Evolutionary conservation across 2,797 vertebrate genomes (phyloP).

Genomic region (Sorex maritimensis): DNA sequence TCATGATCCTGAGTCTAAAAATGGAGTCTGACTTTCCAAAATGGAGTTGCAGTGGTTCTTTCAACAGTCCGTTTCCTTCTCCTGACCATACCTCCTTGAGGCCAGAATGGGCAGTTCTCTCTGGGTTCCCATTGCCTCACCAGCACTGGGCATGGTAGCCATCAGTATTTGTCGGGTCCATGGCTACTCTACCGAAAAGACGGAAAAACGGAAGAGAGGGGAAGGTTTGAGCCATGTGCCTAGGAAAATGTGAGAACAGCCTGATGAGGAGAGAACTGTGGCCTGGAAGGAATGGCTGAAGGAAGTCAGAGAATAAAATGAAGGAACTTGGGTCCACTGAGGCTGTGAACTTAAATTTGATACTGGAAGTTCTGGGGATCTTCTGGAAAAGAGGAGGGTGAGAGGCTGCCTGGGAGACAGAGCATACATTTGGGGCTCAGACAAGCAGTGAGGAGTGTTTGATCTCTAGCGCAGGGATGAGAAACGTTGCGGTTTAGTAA

Average conservation of each 20-base stretch:
- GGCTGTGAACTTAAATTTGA: background rate
- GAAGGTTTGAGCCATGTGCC: background rate
- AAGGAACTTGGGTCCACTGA: background rate
- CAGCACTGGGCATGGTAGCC: background rate
- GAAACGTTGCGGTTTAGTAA: constrained; percentile 7
- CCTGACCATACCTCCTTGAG: background rate
- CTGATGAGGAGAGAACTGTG: no score
- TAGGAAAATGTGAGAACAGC: background rate
- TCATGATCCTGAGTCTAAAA: no score
- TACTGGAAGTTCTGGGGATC: background rate
- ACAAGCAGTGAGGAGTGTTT: background rate
- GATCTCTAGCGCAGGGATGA: background rate
- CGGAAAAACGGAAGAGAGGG: background rate
- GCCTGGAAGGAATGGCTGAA: background rate
- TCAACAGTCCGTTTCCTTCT: background rate
- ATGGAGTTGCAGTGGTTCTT: no score
- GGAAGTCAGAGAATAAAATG: background rate
- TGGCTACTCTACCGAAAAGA: background rate
- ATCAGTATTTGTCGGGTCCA: background rate
- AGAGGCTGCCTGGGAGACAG: background rate
- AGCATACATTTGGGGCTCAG: background rate
- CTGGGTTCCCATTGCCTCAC: background rate
- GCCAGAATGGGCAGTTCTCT: background rate
- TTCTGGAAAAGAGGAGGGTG: background rate
- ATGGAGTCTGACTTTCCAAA: no score